Percentiles rank a stretch among this genome's conserved stretches.
Evolutionary conservation across 2,797 vertebrate genomes (phyloP).

Genomic region (Mormyrops boulengeri): DNA sequence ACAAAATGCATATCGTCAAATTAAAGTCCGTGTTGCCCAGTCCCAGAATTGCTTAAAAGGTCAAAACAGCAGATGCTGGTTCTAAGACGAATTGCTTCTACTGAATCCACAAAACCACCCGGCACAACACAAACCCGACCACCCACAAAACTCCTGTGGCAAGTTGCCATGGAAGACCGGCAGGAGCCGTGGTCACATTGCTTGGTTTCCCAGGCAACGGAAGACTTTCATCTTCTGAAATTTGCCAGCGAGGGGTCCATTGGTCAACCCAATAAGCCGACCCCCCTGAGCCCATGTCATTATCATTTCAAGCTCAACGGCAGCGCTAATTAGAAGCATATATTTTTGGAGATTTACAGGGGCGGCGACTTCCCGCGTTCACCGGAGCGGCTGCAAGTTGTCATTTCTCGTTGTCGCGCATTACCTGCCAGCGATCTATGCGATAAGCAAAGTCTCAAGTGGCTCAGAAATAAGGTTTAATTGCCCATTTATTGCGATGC

Average conservation of each 20-base stretch:
- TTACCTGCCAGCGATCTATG: conserved; percentile 12
- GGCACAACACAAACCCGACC: background rate
- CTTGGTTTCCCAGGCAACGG: conserved; percentile 23
- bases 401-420: background rate
- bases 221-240: conserved; percentile 19
- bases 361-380: background rate
- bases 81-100: background rate
- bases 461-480: background rate
- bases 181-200: background rate
- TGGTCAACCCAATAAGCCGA: conserved; percentile 24
- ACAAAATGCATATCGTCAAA: background rate
- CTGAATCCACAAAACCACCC: background rate
- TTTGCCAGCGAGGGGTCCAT: conserved; percentile 18
- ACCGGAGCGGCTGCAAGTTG: background rate
- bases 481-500: background rate
- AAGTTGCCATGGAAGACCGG: background rate
- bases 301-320: conserved; percentile 24
- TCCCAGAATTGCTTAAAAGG: background rate
- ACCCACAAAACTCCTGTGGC: background rate
- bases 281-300: background rate
- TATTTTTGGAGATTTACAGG: conserved; percentile 23
- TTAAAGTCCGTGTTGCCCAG: background rate
- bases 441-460: background rate
- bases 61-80: background rate
- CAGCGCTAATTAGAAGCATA: conserved; percentile 23